Conservation (phyloP, 1,140 invertebrate genomes). For the Palaemon carinicauda region DNA sequence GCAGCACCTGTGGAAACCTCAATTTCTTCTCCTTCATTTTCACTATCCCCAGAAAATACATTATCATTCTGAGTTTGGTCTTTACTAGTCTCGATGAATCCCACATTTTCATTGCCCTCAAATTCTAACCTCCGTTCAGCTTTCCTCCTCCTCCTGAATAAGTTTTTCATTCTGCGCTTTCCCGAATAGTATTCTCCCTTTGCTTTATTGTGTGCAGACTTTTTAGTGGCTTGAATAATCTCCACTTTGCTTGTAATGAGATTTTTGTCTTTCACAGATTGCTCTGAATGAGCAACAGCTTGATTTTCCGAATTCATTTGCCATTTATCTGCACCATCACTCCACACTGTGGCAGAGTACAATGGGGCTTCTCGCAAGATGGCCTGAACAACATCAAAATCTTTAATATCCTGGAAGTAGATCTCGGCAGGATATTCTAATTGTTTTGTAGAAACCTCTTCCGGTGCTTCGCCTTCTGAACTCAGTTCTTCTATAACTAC, state of each 20-base stretch:
- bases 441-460: too few relatives aligned
- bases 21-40: neutral
- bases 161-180: neutral
- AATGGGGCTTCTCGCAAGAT: constrained; percentile 6
- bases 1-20: neutral
- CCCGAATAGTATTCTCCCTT: too few relatives aligned
- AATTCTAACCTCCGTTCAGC: neutral
- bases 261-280: neutral
- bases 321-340: neutral
- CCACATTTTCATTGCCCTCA: neutral
- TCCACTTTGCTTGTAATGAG: too few relatives aligned
- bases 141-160: neutral
- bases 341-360: constrained; percentile 33
- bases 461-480: too few relatives aligned
- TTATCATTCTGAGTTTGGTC: neutral
- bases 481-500: too few relatives aligned
- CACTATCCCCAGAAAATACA: too few relatives aligned
- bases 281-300: neutral
- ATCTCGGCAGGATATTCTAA: too few relatives aligned
- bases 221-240: too few relatives aligned
- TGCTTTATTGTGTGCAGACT: too few relatives aligned
- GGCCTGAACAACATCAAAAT: constrained; percentile 30
- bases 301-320: too few relatives aligned
- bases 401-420: neutral
- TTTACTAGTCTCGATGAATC: neutral